Evolutionary conservation across 2,888 invertebrate species (phyloP), one percentile per base, ranked within the genome.

Genomic region (Pyrgus malvae): DNA sequence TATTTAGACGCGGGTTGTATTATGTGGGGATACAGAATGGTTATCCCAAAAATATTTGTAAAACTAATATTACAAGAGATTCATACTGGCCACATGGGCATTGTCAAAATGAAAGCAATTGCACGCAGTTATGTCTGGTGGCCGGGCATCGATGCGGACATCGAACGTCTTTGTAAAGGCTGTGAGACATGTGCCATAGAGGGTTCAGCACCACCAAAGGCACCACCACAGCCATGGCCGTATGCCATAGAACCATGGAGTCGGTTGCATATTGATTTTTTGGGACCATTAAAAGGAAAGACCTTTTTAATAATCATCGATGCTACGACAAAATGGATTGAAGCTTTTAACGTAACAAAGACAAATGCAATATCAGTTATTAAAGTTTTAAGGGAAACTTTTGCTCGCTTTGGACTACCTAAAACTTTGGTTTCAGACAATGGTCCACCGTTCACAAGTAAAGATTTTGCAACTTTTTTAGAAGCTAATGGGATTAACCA

Each of bases 211-310:
- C 63, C 61, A 3, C 55, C 63, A 2, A 51, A 55, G 1, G 62
- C 59, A 0, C 38, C 59, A 7, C 61, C 61, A 2, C 49, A 58
- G 5, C 60, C 67, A 1, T 68, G 67, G 65, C 57, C 59, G 0
- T 62, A 58, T 12, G 17, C 37, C n/a, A 4, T 37, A 17, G 41
- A 58, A 3, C 63, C 63, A 0, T 67, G 63, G 63, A 41, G 33
- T 9, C 46, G 63, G 1, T 9, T 66, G 2, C 66, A 65, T 37
- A 9, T 65, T 0, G 66, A 66, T 45, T 66, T 65, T 38, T 35
- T 65, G 9, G 53, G 55, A 1, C 62, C 62, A 11, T 7, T 44
- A 3, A n/a, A 27, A 54, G 45, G 4, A 60, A 42, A 17, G 16
- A 29, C 42, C 6, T 42, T 59, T 58, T 55, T 64, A 3, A 48